Percentiles rank a stretch among this genome's conserved stretches.
phyloP scores from a whole-genome alignment of 2,888 invertebrate genomes.

The Arctia plantaginis region DNA sequence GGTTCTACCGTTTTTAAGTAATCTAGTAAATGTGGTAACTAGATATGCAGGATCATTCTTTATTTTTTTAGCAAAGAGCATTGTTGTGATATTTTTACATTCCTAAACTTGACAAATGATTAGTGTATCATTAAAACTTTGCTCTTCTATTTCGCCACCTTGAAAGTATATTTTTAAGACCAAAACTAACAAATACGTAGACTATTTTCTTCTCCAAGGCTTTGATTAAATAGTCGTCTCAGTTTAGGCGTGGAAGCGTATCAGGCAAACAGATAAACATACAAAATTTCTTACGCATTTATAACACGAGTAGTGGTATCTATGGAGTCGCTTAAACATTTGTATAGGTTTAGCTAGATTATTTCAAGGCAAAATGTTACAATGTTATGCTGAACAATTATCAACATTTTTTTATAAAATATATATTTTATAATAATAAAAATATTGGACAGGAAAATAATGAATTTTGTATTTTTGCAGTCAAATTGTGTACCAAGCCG shows the following conservation, averaged over 20 bases:
- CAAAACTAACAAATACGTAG: no score
- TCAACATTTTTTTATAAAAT: neutral
- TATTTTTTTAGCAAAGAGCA: no score
- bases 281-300: neutral
- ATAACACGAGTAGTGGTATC: neutral
- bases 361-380: neutral
- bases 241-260: neutral
- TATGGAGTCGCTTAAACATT: neutral
- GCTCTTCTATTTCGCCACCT: no score
- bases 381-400: neutral
- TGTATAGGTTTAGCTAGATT: neutral
- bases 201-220: no score
- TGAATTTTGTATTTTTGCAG: neutral
- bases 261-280: neutral
- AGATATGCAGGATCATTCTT: no score
- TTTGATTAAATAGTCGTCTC: neutral
- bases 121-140: no score
- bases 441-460: neutral
- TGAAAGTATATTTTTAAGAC: no score
- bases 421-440: neutral
- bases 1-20: no score
- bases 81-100: no score
- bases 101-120: no score
- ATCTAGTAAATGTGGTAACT: no score
- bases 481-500: neutral